A percentile compares a stretch with the other conserved stretches of the same genome.
These are phyloP conservation scores for Tinea semifulvella DNA, from an alignment of 2,888 invertebrate genomes.

Conservation along the genomic window DNA sequence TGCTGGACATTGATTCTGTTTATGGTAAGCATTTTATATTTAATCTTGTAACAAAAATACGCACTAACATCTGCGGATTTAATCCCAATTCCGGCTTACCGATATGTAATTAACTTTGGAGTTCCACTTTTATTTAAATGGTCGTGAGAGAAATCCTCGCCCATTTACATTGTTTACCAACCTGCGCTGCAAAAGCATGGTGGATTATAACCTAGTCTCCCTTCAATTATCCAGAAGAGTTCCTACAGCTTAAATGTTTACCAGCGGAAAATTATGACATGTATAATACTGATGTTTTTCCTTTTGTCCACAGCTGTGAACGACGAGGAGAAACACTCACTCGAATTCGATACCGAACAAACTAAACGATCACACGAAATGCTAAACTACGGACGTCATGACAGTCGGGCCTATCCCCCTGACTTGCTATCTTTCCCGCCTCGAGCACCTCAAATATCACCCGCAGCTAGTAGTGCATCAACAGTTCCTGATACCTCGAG, in stretches of 20 bases:
- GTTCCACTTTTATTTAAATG: no score
- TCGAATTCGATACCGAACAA: conserved; percentile 70
- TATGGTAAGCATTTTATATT: conserved; percentile 68
- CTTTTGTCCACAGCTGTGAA: conserved; percentile 52
- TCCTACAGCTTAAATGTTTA: conserved; percentile 15
- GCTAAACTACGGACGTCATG: conserved; percentile 64
- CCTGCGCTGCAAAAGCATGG: no score
- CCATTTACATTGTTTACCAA: no score
- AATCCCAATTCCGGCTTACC: no score
- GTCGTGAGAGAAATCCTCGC: no score
- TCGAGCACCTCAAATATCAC: conserved; percentile 75
- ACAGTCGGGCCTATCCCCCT: conserved; percentile 76
- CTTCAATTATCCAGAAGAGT: no score
- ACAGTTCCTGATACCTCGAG: conserved; percentile 79
- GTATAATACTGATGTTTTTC: conserved; percentile 27
- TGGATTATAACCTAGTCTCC: no score
- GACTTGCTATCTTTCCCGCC: conserved; percentile 83
- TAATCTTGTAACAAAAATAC: no score
- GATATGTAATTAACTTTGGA: no score
- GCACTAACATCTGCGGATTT: no score
- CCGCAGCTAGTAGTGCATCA: conserved; percentile 83
- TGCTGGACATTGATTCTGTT: conserved; percentile 82
- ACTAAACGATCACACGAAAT: conserved; percentile 60
- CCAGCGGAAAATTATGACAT: conserved; percentile 10
- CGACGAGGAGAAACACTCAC: conserved; percentile 76